Base-by-base conservation (phyloP, 2,113 vertebrate species). In the Merops nubicus region DNA sequence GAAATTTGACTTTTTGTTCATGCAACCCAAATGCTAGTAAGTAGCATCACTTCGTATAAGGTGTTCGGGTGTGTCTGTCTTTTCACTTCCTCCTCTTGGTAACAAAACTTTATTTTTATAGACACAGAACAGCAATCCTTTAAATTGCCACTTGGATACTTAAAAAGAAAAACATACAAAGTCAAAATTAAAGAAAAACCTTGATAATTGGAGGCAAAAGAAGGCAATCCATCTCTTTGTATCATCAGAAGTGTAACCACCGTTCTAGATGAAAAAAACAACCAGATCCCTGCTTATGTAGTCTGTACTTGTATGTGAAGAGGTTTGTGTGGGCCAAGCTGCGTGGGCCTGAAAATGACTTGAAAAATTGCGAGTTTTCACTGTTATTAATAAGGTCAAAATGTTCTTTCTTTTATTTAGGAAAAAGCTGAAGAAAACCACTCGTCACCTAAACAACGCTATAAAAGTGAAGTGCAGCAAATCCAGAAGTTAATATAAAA, bases 401-500 rank as follows among this genome's bases (percentile, higher is more conserved):
- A 79, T 93, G 65, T 91, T 96, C 64, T 90, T 96, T 75, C 65
- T 77, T 91, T 94, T 95, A 94, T 79, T 76, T 91, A 53, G 38
- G n/a, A 28, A 64, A 50, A 67, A 43, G 31, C 31, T 13, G 13
- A 1, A 29, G 31, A 45, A 65, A 51, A 29, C 0, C 3, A 28
- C 50, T 82, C 78, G 42, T 36, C 29, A 26, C n/a, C 51, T 91
- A 84, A 91, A 96, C 68, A 91, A 43, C 0, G 0, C 36, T 69
- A 65, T 89, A 75, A 59, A 97, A 93, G 31, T 83, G 78, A 88
- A 88, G 88, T 85, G 67, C 79, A 90, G 94, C 67, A 92, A 78
- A 69, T 68, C 18, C 56, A 91, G 91, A 83, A 85, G 83, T 90
- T 97, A 94, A 97, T 92, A 97, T 93, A 90, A 94, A 97, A 91